Evolutionary conservation across 2,888 invertebrate species (phyloP), one percentile per base, ranked within the genome.

Genomic region (Julus scanicus): DNA sequence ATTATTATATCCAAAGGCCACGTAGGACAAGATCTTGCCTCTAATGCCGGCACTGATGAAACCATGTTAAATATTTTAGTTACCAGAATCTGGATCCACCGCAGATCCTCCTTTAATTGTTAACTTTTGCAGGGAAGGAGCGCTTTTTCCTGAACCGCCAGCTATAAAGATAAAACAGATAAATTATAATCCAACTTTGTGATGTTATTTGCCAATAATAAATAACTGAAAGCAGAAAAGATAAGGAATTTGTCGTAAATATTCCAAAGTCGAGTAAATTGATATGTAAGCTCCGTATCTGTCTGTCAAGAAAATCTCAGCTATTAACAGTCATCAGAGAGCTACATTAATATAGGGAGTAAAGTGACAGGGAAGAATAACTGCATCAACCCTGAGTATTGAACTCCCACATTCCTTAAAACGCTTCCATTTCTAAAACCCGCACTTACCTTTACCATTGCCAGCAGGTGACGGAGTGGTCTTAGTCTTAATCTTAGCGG

Each of bases 41-140:
- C 71, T 29, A 71, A 71, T 11, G 20, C 71, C 71, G 71, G 71
- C 20, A 71, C 9, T 29, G 29, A 20, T 71, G 53, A 15, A 15
- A 53, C 15, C 13, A 53, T 71, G 63, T 20, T 17, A 29, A 44
- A 86, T 80, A 49, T 0, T 29, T 49, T 71, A 39, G 40, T 86
- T 80, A 89, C 88, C 95, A 37, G 97, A 97, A 63, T 97, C 97
- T 0, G 98, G 98, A 93, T 99, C 99, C 0, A 99, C 98, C 5
- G 86, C 37, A 39, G 49, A 71, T 5, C 80, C 63, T 63, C 87
- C 63, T 44, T 87, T 87, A 39, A 87, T 80, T 40, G 87, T 87
- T 17, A 86, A 8, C 53, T 86, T 86, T 39, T 48, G 37, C 6
- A 86, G 15, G 8, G 86, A 86, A n/a, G 44, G 37, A 48, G 49